These are phyloP conservation scores for Lycaena phlaeas DNA, from an alignment of 2,888 invertebrate genomes.

Conservation along the genomic window DNA sequence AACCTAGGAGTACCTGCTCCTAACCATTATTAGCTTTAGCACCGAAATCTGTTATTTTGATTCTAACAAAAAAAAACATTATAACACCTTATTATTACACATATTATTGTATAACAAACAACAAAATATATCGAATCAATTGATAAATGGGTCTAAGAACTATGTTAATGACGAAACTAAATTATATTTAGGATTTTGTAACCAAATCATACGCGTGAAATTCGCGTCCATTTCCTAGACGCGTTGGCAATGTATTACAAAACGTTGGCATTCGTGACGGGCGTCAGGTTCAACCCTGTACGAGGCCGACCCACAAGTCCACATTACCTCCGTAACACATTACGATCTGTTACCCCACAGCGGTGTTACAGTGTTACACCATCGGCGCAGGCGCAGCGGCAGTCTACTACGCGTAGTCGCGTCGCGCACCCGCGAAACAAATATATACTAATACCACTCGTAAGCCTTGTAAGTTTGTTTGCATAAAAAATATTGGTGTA, in stretches of 20 bases:
- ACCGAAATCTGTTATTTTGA: too few species aligned
- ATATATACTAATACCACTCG: neutral
- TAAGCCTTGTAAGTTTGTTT: constrained; percentile 10
- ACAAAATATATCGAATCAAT: too few species aligned
- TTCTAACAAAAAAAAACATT: too few species aligned
- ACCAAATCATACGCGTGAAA: constrained; percentile 4
- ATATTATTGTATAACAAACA: too few species aligned
- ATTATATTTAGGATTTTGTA: constrained; percentile 1
- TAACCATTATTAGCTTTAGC: too few species aligned
- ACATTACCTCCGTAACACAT: constrained; percentile 56
- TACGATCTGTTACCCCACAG: constrained; percentile 38
- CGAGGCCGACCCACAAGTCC: constrained; percentile 45
- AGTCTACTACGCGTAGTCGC: constrained; percentile 56
- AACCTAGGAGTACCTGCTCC: too few species aligned
- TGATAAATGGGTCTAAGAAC: too few species aligned
- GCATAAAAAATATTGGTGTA: neutral
- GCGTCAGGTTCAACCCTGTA: constrained; percentile 25
- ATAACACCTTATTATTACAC: too few species aligned
- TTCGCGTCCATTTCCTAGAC: constrained; percentile 10
- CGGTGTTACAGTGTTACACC: constrained; percentile 24
- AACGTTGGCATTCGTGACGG: constrained; percentile 17
- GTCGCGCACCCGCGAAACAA: constrained; percentile 47
- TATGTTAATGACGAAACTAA: neutral
- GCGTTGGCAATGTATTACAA: constrained; percentile 11
- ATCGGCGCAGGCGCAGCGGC: constrained; percentile 34